phyloP scores from a whole-genome alignment of 2,888 invertebrate species.

The Ectemnius cavifrons region DNA sequence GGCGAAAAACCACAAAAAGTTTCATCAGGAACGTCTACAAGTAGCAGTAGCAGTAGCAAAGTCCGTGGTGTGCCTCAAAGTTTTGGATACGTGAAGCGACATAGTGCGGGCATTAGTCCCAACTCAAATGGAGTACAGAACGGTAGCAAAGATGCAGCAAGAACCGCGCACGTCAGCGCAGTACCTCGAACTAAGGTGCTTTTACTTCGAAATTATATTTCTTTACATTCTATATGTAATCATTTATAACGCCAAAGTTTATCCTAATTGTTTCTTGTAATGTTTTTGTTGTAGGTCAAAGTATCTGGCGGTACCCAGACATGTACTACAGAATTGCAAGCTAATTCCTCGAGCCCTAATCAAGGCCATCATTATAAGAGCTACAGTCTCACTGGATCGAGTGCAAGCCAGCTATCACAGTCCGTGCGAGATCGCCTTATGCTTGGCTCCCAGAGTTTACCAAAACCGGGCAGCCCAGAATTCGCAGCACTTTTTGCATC shows the following conservation, averaged over 20 bases:
- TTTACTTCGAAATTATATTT: constrained; percentile 11
- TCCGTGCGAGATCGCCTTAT: constrained; percentile 90
- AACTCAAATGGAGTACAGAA: constrained; percentile 78
- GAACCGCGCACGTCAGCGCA: constrained; percentile 90
- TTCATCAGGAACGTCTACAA: constrained; percentile 73
- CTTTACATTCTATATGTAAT: not conserved
- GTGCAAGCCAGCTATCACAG: constrained; percentile 91
- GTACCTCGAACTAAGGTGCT: constrained; percentile 88
- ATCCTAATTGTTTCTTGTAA: not conserved
- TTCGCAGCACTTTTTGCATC: constrained; percentile 83
- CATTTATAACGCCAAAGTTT: not conserved
- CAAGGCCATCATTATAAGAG: constrained; percentile 89
- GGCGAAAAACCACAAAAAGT: constrained; percentile 75
- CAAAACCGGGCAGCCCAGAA: constrained; percentile 87
- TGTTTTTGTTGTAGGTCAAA: constrained; percentile 80
- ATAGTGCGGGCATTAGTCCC: constrained; percentile 80
- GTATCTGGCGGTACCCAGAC: constrained; percentile 95
- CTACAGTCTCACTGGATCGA: constrained; percentile 90
- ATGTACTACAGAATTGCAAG: constrained; percentile 87
- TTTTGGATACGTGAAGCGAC: constrained; percentile 90
- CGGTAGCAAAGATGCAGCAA: constrained; percentile 77
- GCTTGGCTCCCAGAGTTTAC: constrained; percentile 92
- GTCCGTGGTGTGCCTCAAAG: constrained; percentile 87
- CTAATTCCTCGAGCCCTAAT: constrained; percentile 69
- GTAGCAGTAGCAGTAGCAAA: constrained; percentile 81